Conservation (phyloP, 2,888 invertebrate genomes). For the Zootermopsis nevadensis region DNA sequence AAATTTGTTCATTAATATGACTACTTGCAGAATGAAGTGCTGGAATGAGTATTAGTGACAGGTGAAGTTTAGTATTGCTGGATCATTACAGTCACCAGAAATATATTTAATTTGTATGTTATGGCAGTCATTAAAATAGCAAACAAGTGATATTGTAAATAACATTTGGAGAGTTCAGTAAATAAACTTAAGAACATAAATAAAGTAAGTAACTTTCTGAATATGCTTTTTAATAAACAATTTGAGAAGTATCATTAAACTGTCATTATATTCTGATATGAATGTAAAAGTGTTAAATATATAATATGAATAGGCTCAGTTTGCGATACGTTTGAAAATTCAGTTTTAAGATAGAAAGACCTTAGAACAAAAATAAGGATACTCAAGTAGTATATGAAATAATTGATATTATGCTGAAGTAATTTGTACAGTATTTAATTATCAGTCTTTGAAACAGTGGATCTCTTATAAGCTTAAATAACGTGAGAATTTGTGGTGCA, state of each 20-base stretch:
- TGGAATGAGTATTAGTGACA: neutral
- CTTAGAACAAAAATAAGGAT: too few species aligned
- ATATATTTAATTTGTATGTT: neutral
- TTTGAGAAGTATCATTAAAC: neutral
- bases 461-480: too few species aligned
- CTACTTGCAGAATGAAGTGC: neutral
- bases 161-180: neutral
- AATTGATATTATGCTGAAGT: too few species aligned
- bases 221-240: neutral
- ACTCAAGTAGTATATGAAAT: too few species aligned
- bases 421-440: too few species aligned
- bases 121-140: neutral
- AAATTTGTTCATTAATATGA: neutral
- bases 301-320: neutral
- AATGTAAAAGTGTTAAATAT: slow-evolving; percentile 8
- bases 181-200: neutral
- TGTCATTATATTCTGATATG: slow-evolving; percentile 14
- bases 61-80: neutral
- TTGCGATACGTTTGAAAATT: neutral
- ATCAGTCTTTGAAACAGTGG: too few species aligned
- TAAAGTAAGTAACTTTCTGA: neutral
- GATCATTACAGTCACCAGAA: neutral
- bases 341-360: too few species aligned
- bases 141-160: slow-evolving; percentile 20
- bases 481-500: too few species aligned